Evolutionary conservation across 2,113 vertebrate genomes (phyloP).

Genomic region (Equus quagga): DNA sequence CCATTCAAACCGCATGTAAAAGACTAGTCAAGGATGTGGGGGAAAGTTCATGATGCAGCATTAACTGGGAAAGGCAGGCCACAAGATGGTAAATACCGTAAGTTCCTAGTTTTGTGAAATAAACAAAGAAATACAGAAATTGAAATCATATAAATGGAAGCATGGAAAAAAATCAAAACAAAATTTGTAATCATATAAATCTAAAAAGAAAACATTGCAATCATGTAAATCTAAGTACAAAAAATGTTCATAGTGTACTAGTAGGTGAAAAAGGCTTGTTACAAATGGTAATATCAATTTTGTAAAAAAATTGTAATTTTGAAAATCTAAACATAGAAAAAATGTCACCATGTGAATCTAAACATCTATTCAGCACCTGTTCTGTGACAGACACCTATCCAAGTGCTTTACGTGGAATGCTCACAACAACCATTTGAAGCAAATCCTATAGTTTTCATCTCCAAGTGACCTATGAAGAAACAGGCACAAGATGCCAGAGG

Average conservation of each 20-base stretch:
- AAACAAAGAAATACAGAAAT: not conserved
- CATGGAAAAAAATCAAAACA: not conserved
- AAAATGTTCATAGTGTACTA: not conserved
- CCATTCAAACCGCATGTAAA: not conserved
- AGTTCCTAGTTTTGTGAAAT: not conserved
- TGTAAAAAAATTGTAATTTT: not conserved
- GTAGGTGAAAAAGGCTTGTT: not conserved
- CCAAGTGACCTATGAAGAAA: not conserved
- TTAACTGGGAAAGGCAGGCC: not conserved
- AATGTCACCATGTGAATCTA: not conserved
- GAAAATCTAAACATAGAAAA: not conserved
- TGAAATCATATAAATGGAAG: not conserved
- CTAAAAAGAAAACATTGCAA: not conserved
- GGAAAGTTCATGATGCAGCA: not conserved
- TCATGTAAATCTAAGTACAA: not conserved
- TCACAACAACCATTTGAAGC: not conserved
- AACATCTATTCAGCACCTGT: not conserved
- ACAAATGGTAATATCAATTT: not conserved
- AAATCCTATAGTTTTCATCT: not conserved
- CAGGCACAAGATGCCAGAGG: not conserved
- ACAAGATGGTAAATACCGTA: not conserved
- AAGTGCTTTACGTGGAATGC: too few relatives aligned
- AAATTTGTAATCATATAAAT: not conserved
- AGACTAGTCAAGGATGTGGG: rapidly evolving
- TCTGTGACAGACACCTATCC: not conserved